Evolutionary conservation across 2,113 vertebrate genomes (phyloP).

Genomic region (Notothenia rossii): DNA sequence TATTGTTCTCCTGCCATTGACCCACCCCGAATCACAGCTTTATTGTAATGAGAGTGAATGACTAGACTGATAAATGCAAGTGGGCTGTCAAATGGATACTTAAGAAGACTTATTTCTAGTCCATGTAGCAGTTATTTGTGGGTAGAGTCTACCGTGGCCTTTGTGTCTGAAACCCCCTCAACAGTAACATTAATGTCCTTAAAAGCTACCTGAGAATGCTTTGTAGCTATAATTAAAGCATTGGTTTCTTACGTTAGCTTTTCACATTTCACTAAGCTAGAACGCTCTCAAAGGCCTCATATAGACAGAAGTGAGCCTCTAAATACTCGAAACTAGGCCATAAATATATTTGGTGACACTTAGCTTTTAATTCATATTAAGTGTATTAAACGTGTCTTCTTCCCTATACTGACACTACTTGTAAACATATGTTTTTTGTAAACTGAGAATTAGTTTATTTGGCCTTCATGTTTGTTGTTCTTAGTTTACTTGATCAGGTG

Average conservation of each 20-base stretch:
- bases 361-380: background rate
- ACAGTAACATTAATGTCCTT: background rate
- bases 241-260: background rate
- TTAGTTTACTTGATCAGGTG: background rate
- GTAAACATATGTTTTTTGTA: too few relatives aligned
- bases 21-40: slow-evolving; percentile 62
- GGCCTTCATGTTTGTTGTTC: too few relatives aligned
- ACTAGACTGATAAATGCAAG: background rate
- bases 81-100: background rate
- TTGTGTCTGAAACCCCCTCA: background rate
- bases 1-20: slow-evolving; percentile 75
- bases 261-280: background rate
- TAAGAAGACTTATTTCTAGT: background rate
- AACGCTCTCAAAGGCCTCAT: background rate
- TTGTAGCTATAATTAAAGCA: background rate
- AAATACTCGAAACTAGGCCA: slow-evolving; percentile 1
- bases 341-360: background rate
- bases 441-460: background rate
- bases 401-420: background rate
- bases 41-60: slow-evolving; percentile 23
- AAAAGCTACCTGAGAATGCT: background rate
- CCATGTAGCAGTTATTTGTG: background rate
- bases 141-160: background rate
- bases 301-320: background rate
- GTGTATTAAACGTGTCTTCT: background rate